A percentile compares a stretch with the other conserved stretches of the same genome.
These are phyloP conservation scores for Nomada lathburiana DNA, from an alignment of 2,888 invertebrate genomes.

Conservation along the genomic window DNA sequence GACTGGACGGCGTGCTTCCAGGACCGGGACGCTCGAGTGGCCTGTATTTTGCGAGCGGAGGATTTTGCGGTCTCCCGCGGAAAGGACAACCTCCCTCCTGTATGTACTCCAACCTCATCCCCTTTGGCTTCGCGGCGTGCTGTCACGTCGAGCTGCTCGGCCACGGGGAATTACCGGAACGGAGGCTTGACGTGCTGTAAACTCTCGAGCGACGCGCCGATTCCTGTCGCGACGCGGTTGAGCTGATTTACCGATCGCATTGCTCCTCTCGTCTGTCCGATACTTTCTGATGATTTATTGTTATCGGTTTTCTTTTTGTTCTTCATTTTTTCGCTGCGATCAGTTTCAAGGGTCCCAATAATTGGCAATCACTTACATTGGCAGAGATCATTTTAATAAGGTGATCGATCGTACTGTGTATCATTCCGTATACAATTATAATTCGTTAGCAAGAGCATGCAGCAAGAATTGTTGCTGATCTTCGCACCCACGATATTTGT, in stretches of 20 bases:
- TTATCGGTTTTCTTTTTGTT: no score
- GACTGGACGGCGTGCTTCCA: constrained; percentile 42
- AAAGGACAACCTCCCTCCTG: constrained; percentile 39
- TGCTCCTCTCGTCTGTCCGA: background rate
- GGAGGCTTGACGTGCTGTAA: constrained; percentile 38
- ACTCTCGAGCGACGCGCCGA: constrained; percentile 19
- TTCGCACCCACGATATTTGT: no score
- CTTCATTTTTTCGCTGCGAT: no score
- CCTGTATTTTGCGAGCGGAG: constrained; percentile 51
- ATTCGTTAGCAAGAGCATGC: no score
- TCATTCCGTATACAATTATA: no score
- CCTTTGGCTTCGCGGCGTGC: background rate
- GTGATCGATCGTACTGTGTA: no score
- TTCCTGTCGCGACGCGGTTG: background rate
- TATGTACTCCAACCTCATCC: background rate
- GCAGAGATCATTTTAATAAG: no score
- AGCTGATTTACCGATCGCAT: background rate
- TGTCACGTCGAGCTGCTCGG: constrained; percentile 50
- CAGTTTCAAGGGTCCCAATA: no score
- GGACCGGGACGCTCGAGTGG: constrained; percentile 59
- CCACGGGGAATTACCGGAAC: constrained; percentile 32
- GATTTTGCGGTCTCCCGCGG: constrained; percentile 56
- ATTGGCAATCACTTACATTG: no score
- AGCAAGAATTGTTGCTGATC: no score
- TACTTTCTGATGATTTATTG: background rate